Evolutionary conservation across 2,113 vertebrate genomes (phyloP), one percentile per base, ranked within the genome.

Genomic region (Halcyon malimbica): DNA sequence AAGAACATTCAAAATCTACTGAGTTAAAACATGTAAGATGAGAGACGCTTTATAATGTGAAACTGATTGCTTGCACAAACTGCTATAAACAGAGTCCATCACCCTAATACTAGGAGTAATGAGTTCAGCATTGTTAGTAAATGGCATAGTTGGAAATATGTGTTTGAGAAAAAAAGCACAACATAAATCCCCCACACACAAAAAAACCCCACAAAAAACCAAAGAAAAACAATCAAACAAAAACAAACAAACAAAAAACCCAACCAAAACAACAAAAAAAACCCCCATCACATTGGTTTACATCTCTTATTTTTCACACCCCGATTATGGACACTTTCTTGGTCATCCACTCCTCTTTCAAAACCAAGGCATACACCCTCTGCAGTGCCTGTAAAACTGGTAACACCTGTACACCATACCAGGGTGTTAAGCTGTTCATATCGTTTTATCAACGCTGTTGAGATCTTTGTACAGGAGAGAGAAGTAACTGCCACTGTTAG

Each of bases 401-500:
- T 96, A 92, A 56, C 91, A 86, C 89, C 85, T 97, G 95, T 90
- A 79, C 70, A 35, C 83, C 60, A 28, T 13, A 13, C 77, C 83
- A 92, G 54, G 31, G 44, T 69, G 87, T 73, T 26, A 82, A 83
- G 29, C 53, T 75, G 65, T 78, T 95, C 44, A 2, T 95, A 95
- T 95, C 80, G 82, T 89, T 96, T 93, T 82, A 94, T 96, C 94
- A 91, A 13, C 93, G 88, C 64, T 92, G 44, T 15, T 69, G 83
- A 84, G 73, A 89, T 57, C 81, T 92, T 64, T 76, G 69, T 64
- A n/a, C 44, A 60, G 70, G 90, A 89, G 65, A 75, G 86, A 60
- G 60, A 10, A 50, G 69, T 35, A 94, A 91, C 86, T 48, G 9
- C 48, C 35, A 33, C 74, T 69, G 56, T 56, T 91, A 82, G 65